Percentiles rank a stretch among this genome's conserved stretches.
Evolutionary conservation across 2,888 invertebrate genomes (phyloP).

Genomic region (Tetheella fluctuosa): DNA sequence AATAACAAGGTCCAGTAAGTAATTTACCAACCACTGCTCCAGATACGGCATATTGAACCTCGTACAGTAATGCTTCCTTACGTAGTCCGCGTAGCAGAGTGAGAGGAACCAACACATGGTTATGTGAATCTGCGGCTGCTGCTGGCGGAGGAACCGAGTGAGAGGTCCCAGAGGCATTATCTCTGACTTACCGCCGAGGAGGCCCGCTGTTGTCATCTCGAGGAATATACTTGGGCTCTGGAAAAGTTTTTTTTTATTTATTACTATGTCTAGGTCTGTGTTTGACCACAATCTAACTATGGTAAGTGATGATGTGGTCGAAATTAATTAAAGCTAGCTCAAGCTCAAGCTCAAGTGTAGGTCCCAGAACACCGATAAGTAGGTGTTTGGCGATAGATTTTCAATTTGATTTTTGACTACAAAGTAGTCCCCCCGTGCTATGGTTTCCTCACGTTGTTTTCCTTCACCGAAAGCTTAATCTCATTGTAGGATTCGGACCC

Average conservation of each 20-base stretch:
- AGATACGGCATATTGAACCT: constrained; percentile 75
- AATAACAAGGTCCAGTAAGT: background rate
- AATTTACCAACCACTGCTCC: constrained; percentile 74
- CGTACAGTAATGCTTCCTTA: constrained; percentile 73
- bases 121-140: constrained; percentile 79
- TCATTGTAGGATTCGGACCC: too few relatives aligned
- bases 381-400: too few relatives aligned
- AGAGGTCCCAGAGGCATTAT: constrained; percentile 65
- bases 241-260: background rate
- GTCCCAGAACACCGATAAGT: too few relatives aligned
- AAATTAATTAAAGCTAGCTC: too few relatives aligned
- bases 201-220: constrained; percentile 74
- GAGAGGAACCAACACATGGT: constrained; percentile 80
- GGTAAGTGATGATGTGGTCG: too few relatives aligned
- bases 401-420: too few relatives aligned
- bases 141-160: constrained; percentile 68
- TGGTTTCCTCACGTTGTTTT: too few relatives aligned
- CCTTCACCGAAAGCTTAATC: too few relatives aligned
- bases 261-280: too few relatives aligned
- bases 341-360: too few relatives aligned
- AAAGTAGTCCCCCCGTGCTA: too few relatives aligned
- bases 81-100: constrained; percentile 77
- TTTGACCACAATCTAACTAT: too few relatives aligned
- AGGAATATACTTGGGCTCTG: constrained; percentile 74
- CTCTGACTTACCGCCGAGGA: constrained; percentile 63